Evolutionary conservation across 2,797 vertebrate species (phyloP).

Genomic region (Enteromius fasciolatus): DNA sequence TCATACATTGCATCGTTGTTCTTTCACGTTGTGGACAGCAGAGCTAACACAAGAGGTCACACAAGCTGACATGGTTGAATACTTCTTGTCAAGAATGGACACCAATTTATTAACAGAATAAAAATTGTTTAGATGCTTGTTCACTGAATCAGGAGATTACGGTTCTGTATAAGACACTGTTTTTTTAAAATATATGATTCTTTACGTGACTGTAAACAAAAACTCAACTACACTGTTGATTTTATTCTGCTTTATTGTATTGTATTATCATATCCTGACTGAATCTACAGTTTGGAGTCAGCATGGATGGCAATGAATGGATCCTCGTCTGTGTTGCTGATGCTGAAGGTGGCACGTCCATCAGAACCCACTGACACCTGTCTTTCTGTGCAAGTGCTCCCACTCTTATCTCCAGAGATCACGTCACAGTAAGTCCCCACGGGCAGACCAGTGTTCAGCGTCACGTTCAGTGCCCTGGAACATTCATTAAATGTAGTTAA

Average conservation of each 20-base stretch:
- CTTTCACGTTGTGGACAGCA: neutral
- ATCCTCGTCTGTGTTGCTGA: conserved; percentile 84
- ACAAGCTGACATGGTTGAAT: neutral
- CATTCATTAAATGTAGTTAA: neutral
- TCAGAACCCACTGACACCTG: conserved; percentile 76
- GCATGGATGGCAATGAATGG: conserved; percentile 85
- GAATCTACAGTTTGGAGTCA: conserved; percentile 77
- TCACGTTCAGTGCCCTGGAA: conserved; percentile 77
- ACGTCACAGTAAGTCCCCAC: conserved; percentile 88
- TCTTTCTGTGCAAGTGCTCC: conserved; percentile 78
- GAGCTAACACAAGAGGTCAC: neutral
- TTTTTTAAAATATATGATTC: neutral
- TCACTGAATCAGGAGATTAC: neutral
- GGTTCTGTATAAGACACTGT: neutral
- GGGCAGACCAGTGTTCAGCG: conserved; percentile 84
- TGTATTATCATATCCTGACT: neutral
- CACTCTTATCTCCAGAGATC: conserved; percentile 86
- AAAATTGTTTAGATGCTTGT: neutral
- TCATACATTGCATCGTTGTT: neutral
- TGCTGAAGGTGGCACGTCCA: conserved; percentile 80
- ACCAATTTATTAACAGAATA: neutral
- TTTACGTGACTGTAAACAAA: neutral
- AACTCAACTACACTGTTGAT: neutral
- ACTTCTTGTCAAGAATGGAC: neutral
- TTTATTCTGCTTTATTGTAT: neutral